phyloP scores from a whole-genome alignment of 2,797 vertebrate genomes.

The Chelon auratus region DNA sequence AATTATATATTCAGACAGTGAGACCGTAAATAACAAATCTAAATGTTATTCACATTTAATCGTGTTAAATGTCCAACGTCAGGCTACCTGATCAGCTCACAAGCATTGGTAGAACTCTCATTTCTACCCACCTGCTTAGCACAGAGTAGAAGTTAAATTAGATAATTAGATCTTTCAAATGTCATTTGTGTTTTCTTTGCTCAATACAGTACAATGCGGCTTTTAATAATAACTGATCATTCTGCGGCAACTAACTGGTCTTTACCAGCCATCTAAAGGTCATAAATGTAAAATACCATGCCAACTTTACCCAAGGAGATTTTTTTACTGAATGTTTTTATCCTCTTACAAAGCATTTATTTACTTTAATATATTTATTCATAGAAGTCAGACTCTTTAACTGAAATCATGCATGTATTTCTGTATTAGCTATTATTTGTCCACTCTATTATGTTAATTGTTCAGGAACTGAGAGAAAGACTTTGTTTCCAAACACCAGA shows the following conservation, averaged over 20 bases:
- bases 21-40: background rate
- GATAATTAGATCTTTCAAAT: background rate
- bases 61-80: background rate
- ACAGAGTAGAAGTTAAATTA: background rate
- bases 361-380: background rate
- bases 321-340: background rate
- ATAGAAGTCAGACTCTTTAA: conserved; percentile 6
- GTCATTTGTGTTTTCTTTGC: background rate
- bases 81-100: background rate
- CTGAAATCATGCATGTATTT: background rate
- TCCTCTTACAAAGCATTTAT: background rate
- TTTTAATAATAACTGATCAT: background rate
- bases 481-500: conserved; percentile 60
- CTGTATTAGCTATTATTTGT: conserved; percentile 7
- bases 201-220: background rate
- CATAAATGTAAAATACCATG: background rate
- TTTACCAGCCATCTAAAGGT: background rate
- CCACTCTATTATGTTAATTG: conserved; percentile 12
- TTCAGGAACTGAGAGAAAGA: conserved; percentile 55
- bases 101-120: background rate
- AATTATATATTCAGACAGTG: background rate
- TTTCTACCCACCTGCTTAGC: background rate
- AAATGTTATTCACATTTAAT: background rate
- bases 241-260: background rate
- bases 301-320: conserved; percentile 1